phyloP scores from a whole-genome alignment of 2,888 invertebrate species.

The Taphrorychus bicolor region DNA sequence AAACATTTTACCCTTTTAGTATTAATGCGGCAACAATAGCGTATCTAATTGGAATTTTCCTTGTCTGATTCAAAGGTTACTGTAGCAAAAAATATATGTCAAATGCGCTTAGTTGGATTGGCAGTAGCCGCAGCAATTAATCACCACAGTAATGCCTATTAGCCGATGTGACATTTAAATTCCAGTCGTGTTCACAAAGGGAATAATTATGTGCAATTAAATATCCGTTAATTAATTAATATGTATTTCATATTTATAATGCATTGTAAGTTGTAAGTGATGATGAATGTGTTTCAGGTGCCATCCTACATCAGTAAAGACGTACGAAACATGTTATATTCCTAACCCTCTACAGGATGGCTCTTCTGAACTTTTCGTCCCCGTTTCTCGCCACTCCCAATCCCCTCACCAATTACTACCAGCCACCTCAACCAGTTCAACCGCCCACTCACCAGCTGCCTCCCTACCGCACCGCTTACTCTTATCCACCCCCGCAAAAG shows the following conservation, averaged over 20 bases:
- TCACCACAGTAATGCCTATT: not conserved
- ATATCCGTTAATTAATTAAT: not conserved
- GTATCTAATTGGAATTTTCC: not conserved
- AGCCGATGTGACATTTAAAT: not conserved
- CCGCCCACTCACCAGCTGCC: slow-evolving; percentile 42
- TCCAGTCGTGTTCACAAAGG: not conserved
- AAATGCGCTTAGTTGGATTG: not conserved
- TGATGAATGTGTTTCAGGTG: too few relatives aligned
- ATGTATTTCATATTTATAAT: not conserved
- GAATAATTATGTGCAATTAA: not conserved
- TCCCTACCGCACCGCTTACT: slow-evolving; percentile 50
- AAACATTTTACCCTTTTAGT: slow-evolving; percentile 4
- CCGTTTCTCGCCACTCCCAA: slow-evolving; percentile 54
- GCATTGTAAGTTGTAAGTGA: too few relatives aligned
- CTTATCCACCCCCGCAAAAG: slow-evolving; percentile 55
- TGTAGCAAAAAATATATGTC: not conserved
- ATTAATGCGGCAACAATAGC: not conserved
- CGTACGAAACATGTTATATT: slow-evolving; percentile 19
- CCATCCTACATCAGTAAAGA: too few relatives aligned
- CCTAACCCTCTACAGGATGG: slow-evolving; percentile 49
- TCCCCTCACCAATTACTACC: slow-evolving; percentile 51
- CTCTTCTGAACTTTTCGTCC: slow-evolving; percentile 55
- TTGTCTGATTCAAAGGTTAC: not conserved
- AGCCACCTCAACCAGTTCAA: slow-evolving; percentile 44
- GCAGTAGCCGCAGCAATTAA: not conserved